Evolutionary conservation across 2,888 invertebrate species (phyloP).

Genomic region (Teleogryllus oceanicus): DNA sequence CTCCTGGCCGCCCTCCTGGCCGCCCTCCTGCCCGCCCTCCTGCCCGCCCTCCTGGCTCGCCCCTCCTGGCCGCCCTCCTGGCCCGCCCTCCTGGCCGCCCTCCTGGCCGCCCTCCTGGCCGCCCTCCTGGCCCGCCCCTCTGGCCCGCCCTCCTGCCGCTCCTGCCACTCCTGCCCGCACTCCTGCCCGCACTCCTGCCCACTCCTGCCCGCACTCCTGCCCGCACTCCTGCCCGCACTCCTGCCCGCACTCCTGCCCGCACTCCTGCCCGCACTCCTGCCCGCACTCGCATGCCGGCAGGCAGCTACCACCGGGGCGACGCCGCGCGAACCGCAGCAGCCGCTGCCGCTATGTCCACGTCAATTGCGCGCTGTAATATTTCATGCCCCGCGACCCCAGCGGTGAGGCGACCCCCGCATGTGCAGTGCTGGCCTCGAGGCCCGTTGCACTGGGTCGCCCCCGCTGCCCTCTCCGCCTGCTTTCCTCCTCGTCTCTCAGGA

Average conservation of each 20-base stretch:
- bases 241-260: background rate
- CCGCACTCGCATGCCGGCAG: background rate
- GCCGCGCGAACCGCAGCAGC: background rate
- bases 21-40: background rate
- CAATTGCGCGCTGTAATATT: constrained; percentile 6
- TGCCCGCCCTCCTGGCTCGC: background rate
- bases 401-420: too few relatives aligned
- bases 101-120: background rate
- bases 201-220: background rate
- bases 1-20: background rate
- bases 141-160: background rate
- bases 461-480: too few relatives aligned
- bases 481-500: too few relatives aligned
- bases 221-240: background rate
- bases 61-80: background rate
- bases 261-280: background rate
- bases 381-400: background rate
- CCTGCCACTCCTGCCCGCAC: background rate
- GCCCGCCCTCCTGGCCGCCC: background rate
- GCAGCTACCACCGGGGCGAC: background rate
- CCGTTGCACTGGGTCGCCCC: too few relatives aligned
- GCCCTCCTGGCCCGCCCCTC: background rate
- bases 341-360: background rate
- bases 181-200: background rate
- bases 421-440: too few relatives aligned